A percentile compares a stretch with the other conserved stretches of the same genome.
phyloP scores from a whole-genome alignment of 2,888 invertebrate genomes.

The Standfussiana lucernea region DNA sequence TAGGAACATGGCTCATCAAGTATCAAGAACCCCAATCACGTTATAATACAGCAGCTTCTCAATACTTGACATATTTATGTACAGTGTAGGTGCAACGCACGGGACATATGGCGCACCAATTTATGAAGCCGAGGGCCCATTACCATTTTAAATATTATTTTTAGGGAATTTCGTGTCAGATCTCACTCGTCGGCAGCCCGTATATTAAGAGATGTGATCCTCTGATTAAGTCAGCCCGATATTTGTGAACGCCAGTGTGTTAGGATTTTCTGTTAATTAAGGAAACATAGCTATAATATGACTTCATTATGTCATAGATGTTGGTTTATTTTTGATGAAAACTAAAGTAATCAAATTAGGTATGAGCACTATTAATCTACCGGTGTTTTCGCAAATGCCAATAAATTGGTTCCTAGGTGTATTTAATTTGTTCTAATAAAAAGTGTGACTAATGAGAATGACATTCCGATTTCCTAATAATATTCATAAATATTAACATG shows the following conservation, averaged over 20 bases:
- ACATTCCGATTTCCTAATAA: background rate
- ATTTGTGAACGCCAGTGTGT: slow-evolving; percentile 81
- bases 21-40: slow-evolving; percentile 78
- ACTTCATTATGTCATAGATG: slow-evolving; percentile 70
- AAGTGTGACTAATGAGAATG: slow-evolving; percentile 17
- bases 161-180: slow-evolving; percentile 91
- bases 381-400: slow-evolving; percentile 1
- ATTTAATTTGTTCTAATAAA: slow-evolving; percentile 7
- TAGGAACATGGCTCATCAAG: slow-evolving; percentile 63
- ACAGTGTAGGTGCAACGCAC: slow-evolving; percentile 89
- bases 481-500: slow-evolving; percentile 20
- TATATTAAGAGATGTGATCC: slow-evolving; percentile 90
- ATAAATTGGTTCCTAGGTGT: slow-evolving; percentile 17
- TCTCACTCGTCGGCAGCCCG: slow-evolving; percentile 89
- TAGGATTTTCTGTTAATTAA: slow-evolving; percentile 88
- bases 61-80: slow-evolving; percentile 91
- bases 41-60: slow-evolving; percentile 83
- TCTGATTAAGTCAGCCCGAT: slow-evolving; percentile 88
- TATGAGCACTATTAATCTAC: background rate
- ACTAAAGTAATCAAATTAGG: background rate
- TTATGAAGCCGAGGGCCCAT: slow-evolving; percentile 89
- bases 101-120: slow-evolving; percentile 90
- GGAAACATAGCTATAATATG: slow-evolving; percentile 74
- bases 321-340: slow-evolving; percentile 41
- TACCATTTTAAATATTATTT: slow-evolving; percentile 91